Evolutionary conservation across 2,113 vertebrate species (phyloP), one percentile per base, ranked within the genome.

Genomic region (Hypomesus transpacificus): DNA sequence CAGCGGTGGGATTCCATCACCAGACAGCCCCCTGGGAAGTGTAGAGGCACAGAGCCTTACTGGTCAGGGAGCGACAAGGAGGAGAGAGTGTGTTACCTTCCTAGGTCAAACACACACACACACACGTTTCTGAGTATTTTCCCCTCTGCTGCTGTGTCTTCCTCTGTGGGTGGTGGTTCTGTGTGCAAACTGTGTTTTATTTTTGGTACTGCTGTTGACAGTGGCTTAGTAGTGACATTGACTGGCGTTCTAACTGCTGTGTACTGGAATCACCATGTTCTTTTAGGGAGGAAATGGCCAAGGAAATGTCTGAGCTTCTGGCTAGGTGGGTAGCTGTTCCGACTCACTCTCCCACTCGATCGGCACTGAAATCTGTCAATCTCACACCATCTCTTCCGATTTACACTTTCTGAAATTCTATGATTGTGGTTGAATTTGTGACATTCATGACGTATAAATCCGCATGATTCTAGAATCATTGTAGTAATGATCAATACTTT

Each of bases 261-360:
- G 8, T 68, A 9, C 74, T 70, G 50, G 58, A 14, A 46, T 75
- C 68, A 70, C 77, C 65, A 1, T 92, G 90, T 91, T 91, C 88
- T 93, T 92, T 70, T 91, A 99, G 97, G 95, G 96, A 98, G 52
- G 94, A 99, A 90, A 98, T 99, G 95, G 96, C 92, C 70, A 93
- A 90, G 92, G 97, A 99, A 93, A 98, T 99, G 89, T 92, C 94
- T 75, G 93, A 95, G 75, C 88, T 96, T 77, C 91, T 99, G 86
- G 87, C 93, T 93, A 93, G 97, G 97, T 99, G 92, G 93, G 97
- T 96, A 88, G 63, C 79, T 70, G 51, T 1, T 1, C 53, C 60
- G 60, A 20, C 7, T 24, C 9, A 9, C 39, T 46, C 39, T 46
- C 39, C 5, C 39, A 13, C 70, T 52, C 31, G 24, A 21, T 18